Evolutionary conservation across 2,113 vertebrate species (phyloP).

Genomic region (Cervus canadensis): DNA sequence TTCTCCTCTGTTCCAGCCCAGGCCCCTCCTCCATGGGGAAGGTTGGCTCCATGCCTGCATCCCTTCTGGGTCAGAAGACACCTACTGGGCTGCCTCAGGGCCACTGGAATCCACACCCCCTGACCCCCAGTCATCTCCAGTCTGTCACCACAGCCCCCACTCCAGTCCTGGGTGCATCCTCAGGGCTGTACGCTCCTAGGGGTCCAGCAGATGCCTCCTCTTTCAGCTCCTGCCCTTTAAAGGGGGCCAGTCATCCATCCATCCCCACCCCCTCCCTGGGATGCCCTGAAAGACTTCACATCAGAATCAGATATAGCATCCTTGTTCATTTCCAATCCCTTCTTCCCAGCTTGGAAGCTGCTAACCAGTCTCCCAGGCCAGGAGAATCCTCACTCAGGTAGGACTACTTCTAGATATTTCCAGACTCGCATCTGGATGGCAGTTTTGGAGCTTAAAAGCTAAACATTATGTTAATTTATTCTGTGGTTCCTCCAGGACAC

Average conservation of each 20-base stretch:
- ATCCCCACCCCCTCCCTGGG: accelerated
- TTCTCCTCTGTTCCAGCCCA: neutral
- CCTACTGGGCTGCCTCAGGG: neutral
- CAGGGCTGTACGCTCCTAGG: accelerated
- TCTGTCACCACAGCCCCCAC: no score
- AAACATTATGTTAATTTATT: neutral
- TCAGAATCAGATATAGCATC: neutral
- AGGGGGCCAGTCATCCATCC: accelerated
- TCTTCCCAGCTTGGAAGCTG: neutral
- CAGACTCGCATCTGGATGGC: neutral
- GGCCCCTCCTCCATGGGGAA: neutral
- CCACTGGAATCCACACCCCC: accelerated
- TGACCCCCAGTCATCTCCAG: neutral
- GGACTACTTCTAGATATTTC: neutral
- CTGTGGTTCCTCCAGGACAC: neutral
- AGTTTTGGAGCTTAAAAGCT: neutral
- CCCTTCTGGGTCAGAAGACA: neutral
- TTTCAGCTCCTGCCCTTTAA: neutral
- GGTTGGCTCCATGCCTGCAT: neutral
- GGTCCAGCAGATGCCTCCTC: neutral
- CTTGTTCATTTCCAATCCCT: neutral
- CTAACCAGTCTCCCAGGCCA: neutral
- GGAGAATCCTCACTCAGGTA: neutral
- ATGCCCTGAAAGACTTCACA: neutral
- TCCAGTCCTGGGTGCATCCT: accelerated